Evolutionary conservation across 2,113 vertebrate species (phyloP).

Genomic region (Otus sunia): DNA sequence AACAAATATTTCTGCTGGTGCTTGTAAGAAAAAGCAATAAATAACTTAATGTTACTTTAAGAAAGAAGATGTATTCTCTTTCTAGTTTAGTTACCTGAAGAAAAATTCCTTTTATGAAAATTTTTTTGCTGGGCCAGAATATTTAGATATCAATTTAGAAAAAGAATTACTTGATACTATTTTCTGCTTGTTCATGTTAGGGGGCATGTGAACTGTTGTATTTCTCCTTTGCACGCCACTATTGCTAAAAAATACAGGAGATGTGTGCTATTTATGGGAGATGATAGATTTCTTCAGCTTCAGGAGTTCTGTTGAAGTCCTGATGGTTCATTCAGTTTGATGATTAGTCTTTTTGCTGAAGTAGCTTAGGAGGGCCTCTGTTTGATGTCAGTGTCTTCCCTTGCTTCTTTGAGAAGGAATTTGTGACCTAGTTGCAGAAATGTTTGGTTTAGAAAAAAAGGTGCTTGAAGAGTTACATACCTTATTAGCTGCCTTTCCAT

Average conservation of each 20-base stretch:
- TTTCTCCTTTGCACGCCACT: neutral
- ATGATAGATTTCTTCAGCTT: neutral
- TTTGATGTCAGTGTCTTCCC: neutral
- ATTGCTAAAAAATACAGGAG: neutral
- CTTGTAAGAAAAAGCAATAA: neutral
- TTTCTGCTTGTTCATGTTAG: neutral
- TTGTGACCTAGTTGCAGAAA: neutral
- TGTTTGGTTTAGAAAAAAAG: neutral
- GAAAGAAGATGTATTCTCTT: neutral
- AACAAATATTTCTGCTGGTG: neutral
- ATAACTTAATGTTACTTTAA: neutral
- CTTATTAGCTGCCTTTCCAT: neutral
- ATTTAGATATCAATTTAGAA: neutral
- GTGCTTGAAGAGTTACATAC: neutral
- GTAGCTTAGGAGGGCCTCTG: neutral
- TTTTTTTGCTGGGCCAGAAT: neutral
- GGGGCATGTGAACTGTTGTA: neutral
- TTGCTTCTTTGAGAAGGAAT: neutral
- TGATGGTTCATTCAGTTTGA: neutral
- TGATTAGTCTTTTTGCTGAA: conserved; percentile 1
- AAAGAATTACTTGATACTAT: neutral
- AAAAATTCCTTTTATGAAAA: neutral
- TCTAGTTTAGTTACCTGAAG: neutral
- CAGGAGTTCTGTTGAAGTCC: neutral
- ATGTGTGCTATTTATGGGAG: neutral